Evolutionary conservation across 2,888 invertebrate species (phyloP), one percentile per base, ranked within the genome.

Genomic region (Amblyjoppa proteus): DNA sequence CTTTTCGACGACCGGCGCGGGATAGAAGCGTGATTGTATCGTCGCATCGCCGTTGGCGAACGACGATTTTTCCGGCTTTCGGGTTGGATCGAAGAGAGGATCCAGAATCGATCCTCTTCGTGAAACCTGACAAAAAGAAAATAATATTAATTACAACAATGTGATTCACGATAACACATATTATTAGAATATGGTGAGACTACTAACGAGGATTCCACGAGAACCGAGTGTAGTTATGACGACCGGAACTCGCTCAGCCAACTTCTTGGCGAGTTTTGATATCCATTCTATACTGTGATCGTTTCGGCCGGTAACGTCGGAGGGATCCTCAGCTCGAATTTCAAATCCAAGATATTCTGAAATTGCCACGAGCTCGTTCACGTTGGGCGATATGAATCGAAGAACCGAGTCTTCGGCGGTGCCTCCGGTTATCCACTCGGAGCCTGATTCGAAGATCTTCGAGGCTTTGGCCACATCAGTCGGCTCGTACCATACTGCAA

Each of bases 401-500:
- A 97, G 90, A 0, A 94, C 90, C 28, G 90, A 86, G 83, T 94
- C 92, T 68, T 61, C 51, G n/a, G 56, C 53, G 38, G 58, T 38
- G 1, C 13, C 20, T 0, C 20, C 16, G 7, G 31, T 69, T 20
- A 77, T 81, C 94, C 95, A 95, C 53, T 93, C 91, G 3, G 88
- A 38, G 56, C 85, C 86, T 16, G 89, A 85, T 80, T 92, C 80
- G 86, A 98, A 97, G 34, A 97, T 96, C 93, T 97, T 98, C 0
- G 94, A 93, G 0, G 97, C 97, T 92, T 97, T 97, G 88, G 96
- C 95, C 90, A 96, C 94, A 91, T 98, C 98, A 0, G 98, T 98
- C 0, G 98, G 98, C 93, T 99, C 99, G 93, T 97, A 98, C 95
- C 98, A 98, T 7, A 98, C 98, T 97, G 95, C 87, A 96, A 96